phyloP scores from a whole-genome alignment of 2,888 invertebrate species.

The Rotaria magnacalcarata region DNA sequence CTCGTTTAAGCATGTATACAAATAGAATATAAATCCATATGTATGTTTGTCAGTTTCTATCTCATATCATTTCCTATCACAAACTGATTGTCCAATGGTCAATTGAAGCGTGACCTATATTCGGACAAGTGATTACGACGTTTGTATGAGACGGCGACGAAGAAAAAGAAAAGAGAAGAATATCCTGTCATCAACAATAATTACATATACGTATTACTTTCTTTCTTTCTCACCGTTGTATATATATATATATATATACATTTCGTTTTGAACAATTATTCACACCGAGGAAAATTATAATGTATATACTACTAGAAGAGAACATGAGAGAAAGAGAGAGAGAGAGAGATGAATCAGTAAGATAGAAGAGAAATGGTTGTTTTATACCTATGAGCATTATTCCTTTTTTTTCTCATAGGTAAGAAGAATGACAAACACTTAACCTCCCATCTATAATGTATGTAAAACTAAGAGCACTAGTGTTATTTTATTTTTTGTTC shows the following conservation, averaged over 20 bases:
- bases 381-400: background rate
- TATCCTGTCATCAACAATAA: background rate
- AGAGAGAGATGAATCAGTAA: slow-evolving; percentile 23
- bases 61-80: background rate
- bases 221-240: background rate
- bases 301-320: background rate
- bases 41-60: background rate
- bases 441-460: slow-evolving; percentile 18
- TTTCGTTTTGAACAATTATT: slow-evolving; percentile 13
- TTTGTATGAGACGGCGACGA: background rate
- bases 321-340: background rate
- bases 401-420: background rate
- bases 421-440: slow-evolving; percentile 25
- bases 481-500: too few relatives aligned
- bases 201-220: background rate
- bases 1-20: background rate
- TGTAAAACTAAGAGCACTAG: background rate
- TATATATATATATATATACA: background rate
- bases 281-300: slow-evolving; percentile 5
- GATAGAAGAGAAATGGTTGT: slow-evolving; percentile 22
- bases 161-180: background rate
- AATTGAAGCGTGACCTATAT: background rate
- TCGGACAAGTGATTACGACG: background rate
- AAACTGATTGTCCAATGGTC: background rate
- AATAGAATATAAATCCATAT: background rate